These are phyloP conservation scores for Macrocentrus cingulum DNA, from an alignment of 1,140 invertebrate genomes.

Conservation along the genomic window DNA sequence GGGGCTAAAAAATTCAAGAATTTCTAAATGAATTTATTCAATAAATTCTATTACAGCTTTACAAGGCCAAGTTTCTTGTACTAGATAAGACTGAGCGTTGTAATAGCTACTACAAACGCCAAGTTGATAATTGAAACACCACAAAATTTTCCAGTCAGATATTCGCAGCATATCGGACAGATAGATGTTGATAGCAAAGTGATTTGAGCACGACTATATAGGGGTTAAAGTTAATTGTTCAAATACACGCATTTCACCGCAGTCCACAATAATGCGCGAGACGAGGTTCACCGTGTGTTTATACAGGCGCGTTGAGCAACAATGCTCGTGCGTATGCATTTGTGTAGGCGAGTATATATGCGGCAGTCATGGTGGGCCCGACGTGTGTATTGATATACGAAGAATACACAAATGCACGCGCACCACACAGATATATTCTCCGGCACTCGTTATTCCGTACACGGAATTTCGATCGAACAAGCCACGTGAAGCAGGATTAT, in stretches of 20 bases:
- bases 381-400: slow-evolving; percentile 17
- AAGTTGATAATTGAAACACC: no score
- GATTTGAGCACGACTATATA: background rate
- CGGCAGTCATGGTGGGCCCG: background rate
- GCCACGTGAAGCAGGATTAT: slow-evolving; percentile 37
- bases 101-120: no score
- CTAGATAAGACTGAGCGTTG: no score
- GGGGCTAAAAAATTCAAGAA: no score
- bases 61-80: no score
- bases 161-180: no score
- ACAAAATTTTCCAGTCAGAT: no score
- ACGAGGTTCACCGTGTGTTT: slow-evolving; percentile 18
- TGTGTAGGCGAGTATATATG: slow-evolving; percentile 12
- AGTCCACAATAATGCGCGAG: slow-evolving; percentile 24
- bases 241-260: slow-evolving; percentile 46
- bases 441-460: slow-evolving; percentile 43
- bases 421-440: slow-evolving; percentile 29
- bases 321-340: slow-evolving; percentile 24
- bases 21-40: no score
- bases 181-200: slow-evolving; percentile 17
- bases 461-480: slow-evolving; percentile 41
- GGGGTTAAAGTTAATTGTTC: slow-evolving; percentile 45
- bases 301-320: slow-evolving; percentile 15
- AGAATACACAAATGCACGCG: slow-evolving; percentile 15
- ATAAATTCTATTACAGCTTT: no score